These are phyloP conservation scores for Brenthis hecate DNA, from an alignment of 2,888 invertebrate genomes.

Conservation along the genomic window DNA sequence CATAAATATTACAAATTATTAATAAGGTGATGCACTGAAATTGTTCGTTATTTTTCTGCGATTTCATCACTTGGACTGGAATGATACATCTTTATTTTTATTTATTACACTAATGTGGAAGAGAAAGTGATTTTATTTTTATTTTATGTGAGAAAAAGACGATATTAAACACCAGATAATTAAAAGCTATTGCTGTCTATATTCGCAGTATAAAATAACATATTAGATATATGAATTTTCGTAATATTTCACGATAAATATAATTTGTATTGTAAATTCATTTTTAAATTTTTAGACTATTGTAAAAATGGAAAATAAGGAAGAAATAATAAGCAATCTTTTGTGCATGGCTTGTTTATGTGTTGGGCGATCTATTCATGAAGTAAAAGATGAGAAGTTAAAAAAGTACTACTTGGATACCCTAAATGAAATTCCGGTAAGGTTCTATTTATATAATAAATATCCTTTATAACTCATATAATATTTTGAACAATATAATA, in stretches of 20 bases:
- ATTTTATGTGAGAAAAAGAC: neutral
- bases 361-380: constrained; percentile 54
- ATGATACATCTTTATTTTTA: neutral
- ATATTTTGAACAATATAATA: too few species aligned
- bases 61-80: neutral
- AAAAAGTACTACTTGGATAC: constrained; percentile 59
- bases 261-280: too few species aligned
- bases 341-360: constrained; percentile 68
- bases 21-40: neutral
- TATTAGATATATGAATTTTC: too few species aligned
- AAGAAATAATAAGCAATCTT: constrained; percentile 43
- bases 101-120: neutral
- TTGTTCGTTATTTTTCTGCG: neutral
- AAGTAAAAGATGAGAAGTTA: constrained; percentile 54
- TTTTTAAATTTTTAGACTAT: too few species aligned
- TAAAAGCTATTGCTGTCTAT: too few species aligned
- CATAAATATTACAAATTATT: neutral
- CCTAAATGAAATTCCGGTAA: constrained; percentile 66
- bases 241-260: too few species aligned
- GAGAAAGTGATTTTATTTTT: constrained; percentile 2
- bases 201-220: too few species aligned
- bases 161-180: neutral
- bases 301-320: constrained; percentile 32
- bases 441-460: neutral
- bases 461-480: neutral